A percentile compares a stretch with the other conserved stretches of the same genome.
Evolutionary conservation across 2,797 vertebrate genomes (phyloP).

Genomic region (Phyllotis vaccarum): DNA sequence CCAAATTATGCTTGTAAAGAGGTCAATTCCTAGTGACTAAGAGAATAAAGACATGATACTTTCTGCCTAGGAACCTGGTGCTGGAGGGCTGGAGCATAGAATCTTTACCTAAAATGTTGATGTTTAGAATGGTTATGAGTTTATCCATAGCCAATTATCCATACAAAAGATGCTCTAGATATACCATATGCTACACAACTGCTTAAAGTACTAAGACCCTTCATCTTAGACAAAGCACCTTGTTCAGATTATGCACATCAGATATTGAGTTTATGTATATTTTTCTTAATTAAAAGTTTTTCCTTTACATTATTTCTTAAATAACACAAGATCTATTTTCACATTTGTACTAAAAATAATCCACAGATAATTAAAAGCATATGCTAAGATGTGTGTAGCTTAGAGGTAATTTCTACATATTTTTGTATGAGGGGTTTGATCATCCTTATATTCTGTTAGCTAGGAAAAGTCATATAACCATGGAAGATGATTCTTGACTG

Average conservation of each 20-base stretch:
- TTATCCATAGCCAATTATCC: not conserved
- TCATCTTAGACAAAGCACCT: not conserved
- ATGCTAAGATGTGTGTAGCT: too few relatives aligned
- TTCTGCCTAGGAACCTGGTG: too few relatives aligned
- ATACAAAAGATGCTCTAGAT: rapidly evolving
- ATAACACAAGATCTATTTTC: not conserved
- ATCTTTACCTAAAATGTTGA: not conserved
- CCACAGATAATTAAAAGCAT: not conserved
- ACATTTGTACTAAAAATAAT: not conserved
- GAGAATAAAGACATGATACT: rapidly evolving
- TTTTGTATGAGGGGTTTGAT: not conserved
- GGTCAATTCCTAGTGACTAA: not conserved
- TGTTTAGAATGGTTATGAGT: not conserved
- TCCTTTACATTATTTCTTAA: not conserved
- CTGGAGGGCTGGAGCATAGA: rapidly evolving
- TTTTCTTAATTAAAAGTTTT: not conserved
- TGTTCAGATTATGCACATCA: not conserved
- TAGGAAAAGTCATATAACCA: too few relatives aligned
- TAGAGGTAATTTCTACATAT: not conserved
- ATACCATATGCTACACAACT: not conserved
- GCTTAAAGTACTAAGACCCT: not conserved
- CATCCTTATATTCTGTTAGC: not conserved
- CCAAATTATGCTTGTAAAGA: not conserved
- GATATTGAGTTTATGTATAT: not conserved
- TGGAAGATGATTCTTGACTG: too few relatives aligned